phyloP scores from a whole-genome alignment of 2,888 invertebrate species.

The Agrochola lota region DNA sequence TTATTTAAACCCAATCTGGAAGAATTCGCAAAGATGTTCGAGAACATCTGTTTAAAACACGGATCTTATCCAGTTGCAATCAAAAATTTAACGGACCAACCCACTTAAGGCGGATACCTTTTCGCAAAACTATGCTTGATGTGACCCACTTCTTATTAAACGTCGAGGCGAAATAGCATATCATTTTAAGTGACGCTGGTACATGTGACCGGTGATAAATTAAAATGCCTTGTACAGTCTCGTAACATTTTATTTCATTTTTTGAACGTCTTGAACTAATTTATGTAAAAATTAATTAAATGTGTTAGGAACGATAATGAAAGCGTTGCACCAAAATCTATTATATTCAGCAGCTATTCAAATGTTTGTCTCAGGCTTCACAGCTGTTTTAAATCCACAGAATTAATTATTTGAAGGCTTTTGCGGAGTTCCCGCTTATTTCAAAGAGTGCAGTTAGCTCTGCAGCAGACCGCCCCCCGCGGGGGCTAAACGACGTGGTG shows the following conservation, averaged over 20 bases:
- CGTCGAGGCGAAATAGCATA: slow-evolving; percentile 5
- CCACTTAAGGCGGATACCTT: slow-evolving; percentile 21
- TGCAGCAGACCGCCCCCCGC: not conserved
- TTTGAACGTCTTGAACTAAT: slow-evolving; percentile 1
- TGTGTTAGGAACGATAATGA: not conserved
- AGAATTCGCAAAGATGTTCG: slow-evolving; percentile 31
- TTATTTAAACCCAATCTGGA: slow-evolving; percentile 15
- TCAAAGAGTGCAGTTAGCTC: slow-evolving; percentile 31
- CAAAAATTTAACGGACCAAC: slow-evolving; percentile 44
- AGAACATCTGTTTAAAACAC: slow-evolving; percentile 35
- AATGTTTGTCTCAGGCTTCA: slow-evolving; percentile 7
- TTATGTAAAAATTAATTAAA: not conserved
- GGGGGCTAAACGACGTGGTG: slow-evolving; percentile 12
- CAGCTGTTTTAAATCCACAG: not conserved
- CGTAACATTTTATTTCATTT: not conserved
- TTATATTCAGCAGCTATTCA: slow-evolving; percentile 8
- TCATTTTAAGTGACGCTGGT: slow-evolving; percentile 23
- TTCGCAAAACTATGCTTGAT: slow-evolving; percentile 40
- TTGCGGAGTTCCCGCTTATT: slow-evolving; percentile 11
- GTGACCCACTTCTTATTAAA: slow-evolving; percentile 36
- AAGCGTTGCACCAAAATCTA: slow-evolving; percentile 2
- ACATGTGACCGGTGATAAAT: slow-evolving; percentile 26
- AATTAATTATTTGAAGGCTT: slow-evolving; percentile 30
- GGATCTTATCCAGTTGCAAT: slow-evolving; percentile 34
- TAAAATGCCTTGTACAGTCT: slow-evolving; percentile 12